Evolutionary conservation across 2,797 vertebrate genomes (phyloP).

Genomic region (Taenioides sp.): DNA sequence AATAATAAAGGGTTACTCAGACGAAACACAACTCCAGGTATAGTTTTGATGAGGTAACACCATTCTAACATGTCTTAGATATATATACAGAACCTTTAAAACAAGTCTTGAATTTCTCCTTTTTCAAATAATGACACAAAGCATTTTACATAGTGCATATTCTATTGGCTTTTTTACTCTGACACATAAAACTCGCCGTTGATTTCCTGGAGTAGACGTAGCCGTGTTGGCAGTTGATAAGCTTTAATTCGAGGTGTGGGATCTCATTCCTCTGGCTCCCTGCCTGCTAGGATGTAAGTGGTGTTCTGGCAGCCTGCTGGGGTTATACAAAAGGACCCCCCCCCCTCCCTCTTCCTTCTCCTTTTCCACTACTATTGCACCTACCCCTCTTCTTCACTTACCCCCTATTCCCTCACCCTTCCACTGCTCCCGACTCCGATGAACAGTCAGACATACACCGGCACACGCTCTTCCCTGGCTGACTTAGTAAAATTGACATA

Average conservation of each 20-base stretch:
- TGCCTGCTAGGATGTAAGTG: slow-evolving; percentile 64
- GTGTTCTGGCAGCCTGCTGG: slow-evolving; percentile 63
- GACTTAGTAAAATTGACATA: slow-evolving; percentile 99
- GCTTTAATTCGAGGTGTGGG: slow-evolving; percentile 65
- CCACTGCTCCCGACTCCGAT: slow-evolving; percentile 54
- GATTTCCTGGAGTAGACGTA: slow-evolving; percentile 40
- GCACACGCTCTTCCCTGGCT: slow-evolving; percentile 86
- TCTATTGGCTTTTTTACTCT: neutral
- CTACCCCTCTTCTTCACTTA: slow-evolving; percentile 7
- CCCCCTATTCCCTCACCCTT: slow-evolving; percentile 7
- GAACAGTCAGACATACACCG: slow-evolving; percentile 91
- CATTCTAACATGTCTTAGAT: too few species aligned
- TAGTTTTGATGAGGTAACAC: too few species aligned
- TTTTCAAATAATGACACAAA: neutral
- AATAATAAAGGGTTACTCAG: too few species aligned
- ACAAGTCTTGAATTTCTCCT: neutral
- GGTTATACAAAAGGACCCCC: slow-evolving; percentile 62
- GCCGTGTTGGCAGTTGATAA: slow-evolving; percentile 50
- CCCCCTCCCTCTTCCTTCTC: slow-evolving; percentile 7
- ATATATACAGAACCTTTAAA: neutral
- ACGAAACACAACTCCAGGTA: too few species aligned
- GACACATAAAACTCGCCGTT: slow-evolving; percentile 12
- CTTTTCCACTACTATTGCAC: neutral
- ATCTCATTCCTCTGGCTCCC: slow-evolving; percentile 57
- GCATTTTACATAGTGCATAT: neutral